Evolutionary conservation across 2,113 vertebrate genomes (phyloP), one percentile per base, ranked within the genome.

Genomic region (Myiozetetes cayanensis): DNA sequence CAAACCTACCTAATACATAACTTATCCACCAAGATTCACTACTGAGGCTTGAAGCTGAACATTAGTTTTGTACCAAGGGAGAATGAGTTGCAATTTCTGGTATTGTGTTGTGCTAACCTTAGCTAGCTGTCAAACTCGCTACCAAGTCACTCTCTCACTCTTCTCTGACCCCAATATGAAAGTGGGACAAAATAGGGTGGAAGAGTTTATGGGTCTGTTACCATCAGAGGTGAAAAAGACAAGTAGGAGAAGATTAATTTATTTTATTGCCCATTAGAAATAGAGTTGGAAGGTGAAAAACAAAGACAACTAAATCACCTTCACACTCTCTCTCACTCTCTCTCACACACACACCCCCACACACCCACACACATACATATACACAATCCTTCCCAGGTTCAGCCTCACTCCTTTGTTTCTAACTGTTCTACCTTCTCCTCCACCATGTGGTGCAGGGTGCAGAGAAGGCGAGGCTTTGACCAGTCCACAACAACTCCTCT

Each of bases 401-500:
- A 75, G 17, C 13, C 75, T 90, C 31, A 35, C 6, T 76, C 18
- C 23, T 20, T 39, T 31, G 33, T 39, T 80, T 31, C 47, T 1
- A 5, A 25, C 10, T 27, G 8, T 12, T 37, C 7, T 62, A 4
- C 14, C 7, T 66, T 46, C 30, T 87, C 14, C 6, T 1, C 12
- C 0, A 50, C 0, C 2, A 37, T 4, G 14, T 41, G 12, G 5
- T 41, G 35, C 8, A 49, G 14, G 5, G 19, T 8, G 12, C 4
- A 4, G 3, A 9, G 14, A 77, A 41, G 9, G 27, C 1, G 0
- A 27, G 6, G 2, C 7, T 11, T 2, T 4, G 23, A 9, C 70
- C 31, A 43, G 14, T 24, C 14, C 30, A 12, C 25, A 49, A 28
- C 4, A 71, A 4, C 14, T 66, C 16, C 17, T 59, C n/a, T 79